Base-by-base conservation (phyloP, 1,140 invertebrate genomes). In the Ostrea edulis region DNA sequence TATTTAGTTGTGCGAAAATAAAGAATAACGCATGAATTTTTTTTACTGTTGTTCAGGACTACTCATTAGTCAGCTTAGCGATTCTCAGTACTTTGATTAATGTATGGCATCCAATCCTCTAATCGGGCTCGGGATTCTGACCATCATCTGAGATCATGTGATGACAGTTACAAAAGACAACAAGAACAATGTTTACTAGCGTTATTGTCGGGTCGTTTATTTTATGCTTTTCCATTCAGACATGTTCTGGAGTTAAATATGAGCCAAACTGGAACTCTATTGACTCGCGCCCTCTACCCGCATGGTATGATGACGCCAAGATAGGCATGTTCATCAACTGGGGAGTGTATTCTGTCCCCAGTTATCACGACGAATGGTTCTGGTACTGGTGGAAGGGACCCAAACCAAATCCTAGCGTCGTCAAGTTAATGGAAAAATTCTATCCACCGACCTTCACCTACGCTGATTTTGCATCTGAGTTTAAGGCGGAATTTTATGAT, bases 251-350 rank as follows among this genome's bases (percentile, higher is more conserved):
- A 14, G 68, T 77, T 11, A 77, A 29, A 29, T 93, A 92, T 82
- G 82, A 89, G 65, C 91, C 93, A 5, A 90, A 89, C 44, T 95
- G 95, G 95, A 68, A 93, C 1, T 95, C 95, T n/a, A 86, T 95
- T 25, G 95, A 95, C 86, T 87, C 89, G 0, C 92, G 95, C 20
- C 94, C 95, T 2, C 84, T 95, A 29, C 95, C 95, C 7, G 22
- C 14, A 4, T 95, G 95, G 95, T 95, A 92, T 86, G 95, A 95
- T 85, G 91, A 95, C 12, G 93, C 92, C 11, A 95, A 95, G 95
- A 87, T 88, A 17, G 94, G 94, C 8, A 94, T 94, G 53, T 94
- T 94, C 87, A 82, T 94, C 11, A 93, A 94, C 17, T 81, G 87
- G 87, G 83, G 85, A 17, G 84, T 94, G 4, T 94, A 94, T 87